A percentile compares a stretch with the other conserved stretches of the same genome.
phyloP scores from a whole-genome alignment of 2,888 invertebrate genomes.

The Cyaniris semiargus region DNA sequence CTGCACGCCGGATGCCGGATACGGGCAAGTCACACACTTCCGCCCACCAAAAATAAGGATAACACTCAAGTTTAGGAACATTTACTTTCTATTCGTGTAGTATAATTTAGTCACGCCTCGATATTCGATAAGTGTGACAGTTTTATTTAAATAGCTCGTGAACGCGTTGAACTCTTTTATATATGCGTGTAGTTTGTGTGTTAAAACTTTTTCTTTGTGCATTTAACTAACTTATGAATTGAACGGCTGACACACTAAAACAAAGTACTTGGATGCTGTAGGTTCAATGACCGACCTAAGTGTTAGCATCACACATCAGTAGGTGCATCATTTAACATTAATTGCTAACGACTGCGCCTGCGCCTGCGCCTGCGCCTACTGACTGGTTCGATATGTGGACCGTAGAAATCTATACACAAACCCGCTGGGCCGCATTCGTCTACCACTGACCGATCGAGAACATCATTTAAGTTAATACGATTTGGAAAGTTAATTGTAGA shows the following conservation, averaged over 20 bases:
- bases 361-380: neutral
- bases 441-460: neutral
- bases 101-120: neutral
- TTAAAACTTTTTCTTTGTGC: no score
- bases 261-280: neutral
- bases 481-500: neutral
- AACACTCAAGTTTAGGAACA: neutral
- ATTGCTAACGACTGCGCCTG: neutral
- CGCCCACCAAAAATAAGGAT: neutral
- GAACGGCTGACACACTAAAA: no score
- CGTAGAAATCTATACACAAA: constrained; percentile 7
- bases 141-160: neutral
- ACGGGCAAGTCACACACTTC: neutral
- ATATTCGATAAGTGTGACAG: neutral
- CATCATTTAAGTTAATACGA: neutral
- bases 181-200: no score
- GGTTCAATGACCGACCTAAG: neutral
- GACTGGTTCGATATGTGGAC: constrained; percentile 15
- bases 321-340: neutral
- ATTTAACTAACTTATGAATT: no score
- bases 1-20: neutral
- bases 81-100: neutral
- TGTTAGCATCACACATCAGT: neutral
- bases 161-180: constrained; percentile 10
- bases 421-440: neutral